phyloP scores from a whole-genome alignment of 2,113 vertebrate species.

The Mobula birostris region DNA sequence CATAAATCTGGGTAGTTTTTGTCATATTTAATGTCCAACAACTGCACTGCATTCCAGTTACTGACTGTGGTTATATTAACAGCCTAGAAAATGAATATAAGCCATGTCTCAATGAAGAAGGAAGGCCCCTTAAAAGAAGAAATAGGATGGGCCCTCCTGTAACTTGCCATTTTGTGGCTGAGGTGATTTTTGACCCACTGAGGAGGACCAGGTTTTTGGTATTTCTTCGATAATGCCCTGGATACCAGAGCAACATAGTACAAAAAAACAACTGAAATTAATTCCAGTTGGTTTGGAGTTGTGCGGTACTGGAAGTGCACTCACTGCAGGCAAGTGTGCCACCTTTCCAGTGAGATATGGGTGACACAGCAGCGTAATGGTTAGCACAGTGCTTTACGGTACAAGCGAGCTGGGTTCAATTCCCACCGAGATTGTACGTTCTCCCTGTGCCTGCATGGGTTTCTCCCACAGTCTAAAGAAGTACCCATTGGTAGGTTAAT shows the following conservation, averaged over 20 bases:
- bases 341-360: background rate
- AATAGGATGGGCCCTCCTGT: background rate
- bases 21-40: background rate
- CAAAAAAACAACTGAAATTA: background rate
- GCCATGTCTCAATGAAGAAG: background rate
- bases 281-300: background rate
- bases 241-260: background rate
- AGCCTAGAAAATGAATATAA: background rate
- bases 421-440: too few relatives aligned
- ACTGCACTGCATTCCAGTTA: background rate
- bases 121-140: background rate
- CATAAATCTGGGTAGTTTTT: too few relatives aligned
- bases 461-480: too few relatives aligned
- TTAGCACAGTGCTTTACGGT: too few relatives aligned
- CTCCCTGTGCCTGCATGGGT: too few relatives aligned
- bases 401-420: too few relatives aligned
- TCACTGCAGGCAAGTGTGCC: background rate
- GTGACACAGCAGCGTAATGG: too few relatives aligned
- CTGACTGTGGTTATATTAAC: background rate
- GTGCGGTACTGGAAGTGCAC: too few relatives aligned
- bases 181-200: background rate
- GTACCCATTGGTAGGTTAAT: too few relatives aligned
- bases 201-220: background rate
- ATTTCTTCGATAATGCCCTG: background rate
- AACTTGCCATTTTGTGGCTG: background rate